Evolutionary conservation across 2,888 invertebrate genomes (phyloP).

Genomic region (Monoplex corrugatus): DNA sequence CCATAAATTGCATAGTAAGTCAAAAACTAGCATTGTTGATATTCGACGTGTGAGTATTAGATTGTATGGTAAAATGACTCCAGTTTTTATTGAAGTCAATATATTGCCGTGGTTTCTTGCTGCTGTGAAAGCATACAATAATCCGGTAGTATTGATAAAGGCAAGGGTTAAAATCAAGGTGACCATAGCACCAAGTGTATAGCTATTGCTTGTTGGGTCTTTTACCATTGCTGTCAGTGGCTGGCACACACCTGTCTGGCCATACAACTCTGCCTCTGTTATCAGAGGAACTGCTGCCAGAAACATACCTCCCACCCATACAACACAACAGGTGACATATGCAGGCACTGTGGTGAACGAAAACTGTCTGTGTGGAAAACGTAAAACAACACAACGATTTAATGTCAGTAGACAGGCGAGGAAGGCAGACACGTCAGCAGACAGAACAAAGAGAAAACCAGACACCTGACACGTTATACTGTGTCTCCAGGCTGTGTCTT

Average conservation of each 20-base stretch:
- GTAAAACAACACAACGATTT: conserved; percentile 84
- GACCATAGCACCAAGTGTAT: conserved; percentile 76
- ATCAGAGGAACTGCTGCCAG: conserved; percentile 75
- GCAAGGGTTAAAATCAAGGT: conserved; percentile 75
- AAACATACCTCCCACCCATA: conserved; percentile 70
- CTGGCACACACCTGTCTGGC: conserved; percentile 75
- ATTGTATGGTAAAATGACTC: too few relatives aligned
- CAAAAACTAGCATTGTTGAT: neutral
- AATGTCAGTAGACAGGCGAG: neutral
- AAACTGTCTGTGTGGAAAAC: conserved; percentile 83
- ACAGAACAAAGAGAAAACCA: neutral
- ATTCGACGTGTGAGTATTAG: neutral
- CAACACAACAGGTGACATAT: conserved; percentile 58
- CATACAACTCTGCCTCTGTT: conserved; percentile 70
- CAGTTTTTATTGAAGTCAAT: too few relatives aligned
- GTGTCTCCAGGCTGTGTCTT: conserved; percentile 61
- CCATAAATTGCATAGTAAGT: neutral
- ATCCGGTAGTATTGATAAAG: conserved; percentile 74
- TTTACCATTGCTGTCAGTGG: conserved; percentile 78
- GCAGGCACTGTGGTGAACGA: conserved; percentile 65
- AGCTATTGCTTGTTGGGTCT: conserved; percentile 78
- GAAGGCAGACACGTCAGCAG: neutral
- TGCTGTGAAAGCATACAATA: too few relatives aligned
- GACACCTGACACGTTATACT: conserved; percentile 75
- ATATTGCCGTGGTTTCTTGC: too few relatives aligned